phyloP scores from a whole-genome alignment of 2,888 invertebrate genomes.

The Argyra leucocephala region DNA sequence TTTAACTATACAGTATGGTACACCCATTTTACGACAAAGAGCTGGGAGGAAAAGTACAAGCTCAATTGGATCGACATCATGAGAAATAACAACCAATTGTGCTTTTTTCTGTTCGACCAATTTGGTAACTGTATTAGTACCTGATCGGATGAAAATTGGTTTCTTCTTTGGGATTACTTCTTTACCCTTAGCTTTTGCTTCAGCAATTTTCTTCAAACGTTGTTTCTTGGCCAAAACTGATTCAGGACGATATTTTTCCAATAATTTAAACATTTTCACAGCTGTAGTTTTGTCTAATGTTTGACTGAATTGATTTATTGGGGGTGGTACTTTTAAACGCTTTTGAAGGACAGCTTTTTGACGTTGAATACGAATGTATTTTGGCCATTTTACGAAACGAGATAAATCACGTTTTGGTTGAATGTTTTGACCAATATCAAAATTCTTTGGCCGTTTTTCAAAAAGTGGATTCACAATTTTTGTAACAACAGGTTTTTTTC shows the following conservation, averaged over 20 bases:
- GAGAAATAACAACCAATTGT: constrained; percentile 93
- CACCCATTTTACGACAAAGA: constrained; percentile 98
- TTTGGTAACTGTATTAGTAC: constrained; percentile 85
- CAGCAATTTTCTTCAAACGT: constrained; percentile 81
- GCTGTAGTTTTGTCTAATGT: constrained; percentile 96
- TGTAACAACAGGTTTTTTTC: constrained; percentile 83
- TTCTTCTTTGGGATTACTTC: constrained; percentile 86
- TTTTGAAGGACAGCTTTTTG: constrained; percentile 93
- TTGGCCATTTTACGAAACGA: constrained; percentile 98
- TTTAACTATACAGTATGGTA: constrained; percentile 99
- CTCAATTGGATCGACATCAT: constrained; percentile 98
- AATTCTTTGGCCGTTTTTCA: constrained; percentile 94
- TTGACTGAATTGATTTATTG: constrained; percentile 96
- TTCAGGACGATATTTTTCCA: constrained; percentile 97
- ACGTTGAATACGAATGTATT: constrained; percentile 95
- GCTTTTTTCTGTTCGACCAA: constrained; percentile 98
- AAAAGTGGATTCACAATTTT: constrained; percentile 93
- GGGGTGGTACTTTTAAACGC: constrained; percentile 95
- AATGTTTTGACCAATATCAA: constrained; percentile 97
- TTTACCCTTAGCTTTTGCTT: constrained; percentile 80
- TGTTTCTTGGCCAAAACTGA: constrained; percentile 83
- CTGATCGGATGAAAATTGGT: constrained; percentile 76
- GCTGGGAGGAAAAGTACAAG: constrained; percentile 95
- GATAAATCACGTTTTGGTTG: constrained; percentile 96
- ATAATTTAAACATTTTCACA: constrained; percentile 86